Base-by-base conservation (phyloP, 2,113 vertebrate species). In the Myotis davidii region DNA sequence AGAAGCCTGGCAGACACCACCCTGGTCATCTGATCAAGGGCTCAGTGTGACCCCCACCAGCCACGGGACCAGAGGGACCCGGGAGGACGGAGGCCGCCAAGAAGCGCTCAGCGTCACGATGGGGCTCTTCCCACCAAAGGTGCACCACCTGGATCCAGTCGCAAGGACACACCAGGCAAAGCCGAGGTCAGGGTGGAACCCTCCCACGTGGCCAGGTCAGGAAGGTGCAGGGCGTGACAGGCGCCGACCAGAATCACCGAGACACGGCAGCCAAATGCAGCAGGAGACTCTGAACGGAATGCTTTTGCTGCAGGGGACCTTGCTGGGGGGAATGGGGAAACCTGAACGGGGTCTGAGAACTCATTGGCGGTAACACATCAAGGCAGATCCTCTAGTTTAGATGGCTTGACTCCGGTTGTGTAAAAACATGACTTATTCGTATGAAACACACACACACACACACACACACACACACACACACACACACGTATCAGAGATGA, bases 321-420 rank as follows among this genome's bases (percentile, higher is more conserved):
- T 0, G 4, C 0, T 9, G 42, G 48, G 34, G 25, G 17, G 23
- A n/a, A 20, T n/a, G 2, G 18, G 32, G 72, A 70, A 42, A 70
- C 5, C 4, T 0, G 20, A 11, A 0, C 0, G 32, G 64, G 54
- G 42, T 54, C 79, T 29, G 42, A 45, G 85, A 10, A n/a, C 8
- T 1, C 10, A 0, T 0, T 8, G 23, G 88, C 3, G 32, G 21
- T 5, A 9, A 34, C 0, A 0, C 4, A 12, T 37, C 56, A n/a
- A 1, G 1, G 37, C 10, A 0, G 78, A 29, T 10, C 48, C 87
- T 69, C 76, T n/a, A 76, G 64, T 17, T 56, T 20, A 45, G n/a
- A 20, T 1, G 16, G 52, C 25, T 52, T 27, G 17, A 17, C 54
- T 13, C 13, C 0, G 0, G 8, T 20, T 0, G 0, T 1, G 21